Conservation (phyloP, 2,113 vertebrate genomes). For the Thunnus maccoyii region DNA sequence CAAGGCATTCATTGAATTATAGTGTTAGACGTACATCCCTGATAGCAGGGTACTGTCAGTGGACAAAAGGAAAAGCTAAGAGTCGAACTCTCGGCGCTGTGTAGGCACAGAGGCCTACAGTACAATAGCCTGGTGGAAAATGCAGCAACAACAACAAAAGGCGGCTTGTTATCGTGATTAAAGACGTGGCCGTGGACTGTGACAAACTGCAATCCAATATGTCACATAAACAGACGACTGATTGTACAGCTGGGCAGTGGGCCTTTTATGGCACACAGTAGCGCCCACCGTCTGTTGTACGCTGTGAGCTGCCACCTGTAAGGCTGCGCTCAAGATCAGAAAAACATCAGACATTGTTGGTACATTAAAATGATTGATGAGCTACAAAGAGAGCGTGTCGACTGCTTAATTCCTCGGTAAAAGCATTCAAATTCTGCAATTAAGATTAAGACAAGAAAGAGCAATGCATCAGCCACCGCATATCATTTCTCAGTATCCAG, state of each 20-base stretch:
- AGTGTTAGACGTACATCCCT: not conserved
- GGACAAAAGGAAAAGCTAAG: slow-evolving; percentile 32
- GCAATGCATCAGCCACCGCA: not conserved
- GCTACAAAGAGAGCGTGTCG: not conserved
- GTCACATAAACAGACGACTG: slow-evolving; percentile 61
- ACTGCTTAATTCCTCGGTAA: not conserved
- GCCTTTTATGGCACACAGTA: slow-evolving; percentile 38
- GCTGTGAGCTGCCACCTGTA: not conserved
- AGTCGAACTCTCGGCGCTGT: slow-evolving; percentile 21
- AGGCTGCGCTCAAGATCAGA: not conserved
- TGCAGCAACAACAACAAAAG: slow-evolving; percentile 51
- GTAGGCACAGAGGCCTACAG: slow-evolving; percentile 26
- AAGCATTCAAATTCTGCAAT: not conserved
- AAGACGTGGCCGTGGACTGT: slow-evolving; percentile 57
- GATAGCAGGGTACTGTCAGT: slow-evolving; percentile 32
- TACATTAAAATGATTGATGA: slow-evolving; percentile 1
- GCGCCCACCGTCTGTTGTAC: not conserved
- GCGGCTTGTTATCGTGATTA: slow-evolving; percentile 56
- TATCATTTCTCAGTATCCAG: slow-evolving; percentile 1
- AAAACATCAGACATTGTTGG: not conserved
- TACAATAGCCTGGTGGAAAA: slow-evolving; percentile 44
- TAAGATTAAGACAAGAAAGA: slow-evolving; percentile 4
- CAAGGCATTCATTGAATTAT: not conserved
- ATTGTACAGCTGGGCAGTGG: slow-evolving; percentile 57
- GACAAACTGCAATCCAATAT: slow-evolving; percentile 70